A percentile compares a stretch with the other conserved stretches of the same genome.
phyloP scores from a whole-genome alignment of 2,797 vertebrate species.

The Enteromius anoplus region DNA sequence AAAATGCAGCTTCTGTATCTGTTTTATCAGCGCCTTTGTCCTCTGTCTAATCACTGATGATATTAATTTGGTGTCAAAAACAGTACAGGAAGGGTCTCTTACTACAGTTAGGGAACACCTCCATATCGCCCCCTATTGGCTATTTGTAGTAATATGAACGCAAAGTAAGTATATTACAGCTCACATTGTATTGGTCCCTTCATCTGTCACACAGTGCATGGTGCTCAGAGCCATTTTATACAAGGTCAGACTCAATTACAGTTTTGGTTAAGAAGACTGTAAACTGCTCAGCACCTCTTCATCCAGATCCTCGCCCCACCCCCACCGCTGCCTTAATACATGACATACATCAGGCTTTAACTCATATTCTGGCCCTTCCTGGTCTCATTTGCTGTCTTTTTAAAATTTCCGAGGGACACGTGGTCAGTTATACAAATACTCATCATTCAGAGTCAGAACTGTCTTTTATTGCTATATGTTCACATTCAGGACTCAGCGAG shows the following conservation, averaged over 20 bases:
- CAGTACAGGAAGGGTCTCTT: conserved; percentile 30
- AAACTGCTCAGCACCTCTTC: conserved; percentile 19
- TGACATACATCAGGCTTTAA: conserved; percentile 8
- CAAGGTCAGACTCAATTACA: background rate
- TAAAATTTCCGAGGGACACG: background rate
- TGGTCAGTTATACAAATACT: conserved; percentile 4
- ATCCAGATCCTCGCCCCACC: conserved; percentile 6
- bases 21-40: conserved; percentile 47
- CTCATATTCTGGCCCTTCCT: background rate
- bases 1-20: conserved; percentile 38
- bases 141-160: background rate
- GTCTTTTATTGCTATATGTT: background rate
- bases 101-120: conserved; percentile 71
- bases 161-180: background rate
- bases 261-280: conserved; percentile 13
- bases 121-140: conserved; percentile 82
- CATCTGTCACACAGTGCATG: background rate
- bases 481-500: background rate
- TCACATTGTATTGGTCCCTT: conserved; percentile 4
- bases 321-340: conserved; percentile 4
- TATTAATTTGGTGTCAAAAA: conserved; percentile 20
- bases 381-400: conserved; percentile 4
- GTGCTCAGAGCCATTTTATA: background rate
- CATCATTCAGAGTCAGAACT: background rate
- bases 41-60: conserved; percentile 28